A percentile compares a stretch with the other conserved stretches of the same genome.
Evolutionary conservation across 2,888 invertebrate species (phyloP).

Genomic region (Drosophila ustulata): DNA sequence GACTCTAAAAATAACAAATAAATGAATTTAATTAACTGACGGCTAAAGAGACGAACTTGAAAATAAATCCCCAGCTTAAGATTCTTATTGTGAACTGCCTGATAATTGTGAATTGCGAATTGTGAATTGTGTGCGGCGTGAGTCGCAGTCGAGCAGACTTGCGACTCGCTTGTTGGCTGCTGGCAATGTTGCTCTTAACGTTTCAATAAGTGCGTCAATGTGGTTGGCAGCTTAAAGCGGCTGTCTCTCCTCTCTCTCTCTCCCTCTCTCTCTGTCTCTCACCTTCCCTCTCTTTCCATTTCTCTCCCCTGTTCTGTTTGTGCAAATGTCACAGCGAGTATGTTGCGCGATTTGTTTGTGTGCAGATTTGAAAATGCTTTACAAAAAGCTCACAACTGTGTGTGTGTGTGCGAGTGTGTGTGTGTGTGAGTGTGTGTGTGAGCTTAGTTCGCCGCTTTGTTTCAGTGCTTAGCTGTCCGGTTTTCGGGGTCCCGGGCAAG

Average conservation of each 20-base stretch:
- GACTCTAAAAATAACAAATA: too few relatives aligned
- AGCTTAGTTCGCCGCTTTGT: constrained; percentile 71
- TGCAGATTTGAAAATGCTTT: constrained; percentile 54
- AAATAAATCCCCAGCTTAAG: too few relatives aligned
- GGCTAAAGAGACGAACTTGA: too few relatives aligned
- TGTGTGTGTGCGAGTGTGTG: constrained; percentile 1
- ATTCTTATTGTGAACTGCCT: too few relatives aligned
- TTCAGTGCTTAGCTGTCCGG: constrained; percentile 71
- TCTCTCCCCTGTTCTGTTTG: not conserved
- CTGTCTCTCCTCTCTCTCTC: constrained; percentile 6
- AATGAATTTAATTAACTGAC: too few relatives aligned
- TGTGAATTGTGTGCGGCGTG: constrained; percentile 1
- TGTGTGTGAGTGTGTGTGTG: constrained; percentile 37
- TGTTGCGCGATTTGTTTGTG: constrained; percentile 67
- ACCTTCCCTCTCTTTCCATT: not conserved
- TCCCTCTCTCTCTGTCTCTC: not conserved
- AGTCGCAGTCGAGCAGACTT: constrained; percentile 2
- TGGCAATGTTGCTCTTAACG: constrained; percentile 46
- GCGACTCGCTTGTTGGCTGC: not conserved
- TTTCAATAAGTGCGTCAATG: constrained; percentile 68
- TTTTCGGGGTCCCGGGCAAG: constrained; percentile 47
- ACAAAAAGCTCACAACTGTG: constrained; percentile 38
- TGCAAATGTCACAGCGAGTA: constrained; percentile 45
- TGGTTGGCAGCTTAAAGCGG: constrained; percentile 59
- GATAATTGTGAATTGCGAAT: not conserved